phyloP scores from a whole-genome alignment of 92 coral and sea anemone species.

The Isaurus tuberculatus region DNA sequence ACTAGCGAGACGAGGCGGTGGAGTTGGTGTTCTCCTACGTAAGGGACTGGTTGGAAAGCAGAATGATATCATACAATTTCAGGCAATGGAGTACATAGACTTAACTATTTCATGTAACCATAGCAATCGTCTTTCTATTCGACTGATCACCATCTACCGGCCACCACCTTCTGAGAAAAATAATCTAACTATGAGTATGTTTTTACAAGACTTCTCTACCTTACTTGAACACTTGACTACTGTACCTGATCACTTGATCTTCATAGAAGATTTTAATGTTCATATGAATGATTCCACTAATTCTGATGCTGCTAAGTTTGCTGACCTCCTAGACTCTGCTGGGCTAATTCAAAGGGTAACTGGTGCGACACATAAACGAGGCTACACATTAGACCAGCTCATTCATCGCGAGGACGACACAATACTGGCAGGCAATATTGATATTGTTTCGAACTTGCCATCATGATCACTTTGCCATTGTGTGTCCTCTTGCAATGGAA shows the following conservation, averaged over 20 bases:
- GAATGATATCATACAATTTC: constrained; percentile 20
- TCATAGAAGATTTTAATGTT: constrained; percentile 55
- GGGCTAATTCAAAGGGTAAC: constrained; percentile 33
- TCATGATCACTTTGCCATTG: constrained; percentile 46
- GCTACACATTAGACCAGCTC: constrained; percentile 56
- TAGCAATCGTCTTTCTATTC: constrained; percentile 45
- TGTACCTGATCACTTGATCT: constrained; percentile 33
- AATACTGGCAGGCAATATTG: constrained; percentile 41
- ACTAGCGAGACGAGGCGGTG: constrained; percentile 47
- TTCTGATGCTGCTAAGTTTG: constrained; percentile 44
- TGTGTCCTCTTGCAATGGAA: constrained; percentile 39
- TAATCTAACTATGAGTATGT: constrained; percentile 49
- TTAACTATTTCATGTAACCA: constrained; percentile 46
- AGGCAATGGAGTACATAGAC: constrained; percentile 59
- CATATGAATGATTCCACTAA: constrained; percentile 47
- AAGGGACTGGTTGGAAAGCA: constrained; percentile 33
- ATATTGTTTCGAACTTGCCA: constrained; percentile 33
- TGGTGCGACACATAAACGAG: constrained; percentile 46
- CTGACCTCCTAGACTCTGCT: constrained; percentile 44
- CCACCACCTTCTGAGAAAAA: constrained; percentile 70
- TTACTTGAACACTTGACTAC: constrained; percentile 40
- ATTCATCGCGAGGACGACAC: constrained; percentile 45
- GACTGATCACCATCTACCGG: constrained; percentile 59
- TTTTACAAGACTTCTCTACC: constrained; percentile 52
- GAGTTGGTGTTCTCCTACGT: constrained; percentile 45